Evolutionary conservation across 2,797 vertebrate species (phyloP).

Genomic region (Tolypeutes matacus): DNA sequence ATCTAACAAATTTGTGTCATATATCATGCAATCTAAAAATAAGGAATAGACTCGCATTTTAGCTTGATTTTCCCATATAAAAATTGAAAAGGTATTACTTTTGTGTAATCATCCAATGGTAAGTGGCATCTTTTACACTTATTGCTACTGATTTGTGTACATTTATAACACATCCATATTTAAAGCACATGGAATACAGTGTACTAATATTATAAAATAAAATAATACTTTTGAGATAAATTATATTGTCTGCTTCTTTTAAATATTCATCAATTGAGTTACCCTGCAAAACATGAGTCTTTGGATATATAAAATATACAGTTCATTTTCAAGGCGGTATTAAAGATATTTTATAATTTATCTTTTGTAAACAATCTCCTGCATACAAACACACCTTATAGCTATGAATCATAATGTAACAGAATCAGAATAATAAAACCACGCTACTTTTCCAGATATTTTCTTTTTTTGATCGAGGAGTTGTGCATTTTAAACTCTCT

Average conservation of each 20-base stretch:
- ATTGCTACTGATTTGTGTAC: neutral
- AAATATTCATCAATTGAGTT: neutral
- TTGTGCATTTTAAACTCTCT: neutral
- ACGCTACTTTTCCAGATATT: neutral
- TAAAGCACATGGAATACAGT: neutral
- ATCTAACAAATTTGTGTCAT: neutral
- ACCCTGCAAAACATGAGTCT: neutral
- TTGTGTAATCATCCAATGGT: neutral
- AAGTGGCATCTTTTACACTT: neutral
- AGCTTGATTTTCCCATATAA: neutral
- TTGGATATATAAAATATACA: neutral
- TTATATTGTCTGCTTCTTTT: neutral
- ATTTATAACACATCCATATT: neutral
- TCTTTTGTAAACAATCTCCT: slow-evolving; percentile 8
- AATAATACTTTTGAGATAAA: slow-evolving; percentile 32
- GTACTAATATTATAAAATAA: neutral
- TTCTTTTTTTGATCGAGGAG: neutral
- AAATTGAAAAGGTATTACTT: slow-evolving; percentile 30
- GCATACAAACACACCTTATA: neutral
- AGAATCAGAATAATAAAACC: slow-evolving; percentile 2
- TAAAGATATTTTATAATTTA: neutral
- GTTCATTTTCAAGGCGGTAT: neutral
- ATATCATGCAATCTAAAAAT: neutral
- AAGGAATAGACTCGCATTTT: neutral
- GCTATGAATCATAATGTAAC: neutral